Conservation (phyloP, 2,888 invertebrate genomes). For the Trissolcus brochymenae region DNA sequence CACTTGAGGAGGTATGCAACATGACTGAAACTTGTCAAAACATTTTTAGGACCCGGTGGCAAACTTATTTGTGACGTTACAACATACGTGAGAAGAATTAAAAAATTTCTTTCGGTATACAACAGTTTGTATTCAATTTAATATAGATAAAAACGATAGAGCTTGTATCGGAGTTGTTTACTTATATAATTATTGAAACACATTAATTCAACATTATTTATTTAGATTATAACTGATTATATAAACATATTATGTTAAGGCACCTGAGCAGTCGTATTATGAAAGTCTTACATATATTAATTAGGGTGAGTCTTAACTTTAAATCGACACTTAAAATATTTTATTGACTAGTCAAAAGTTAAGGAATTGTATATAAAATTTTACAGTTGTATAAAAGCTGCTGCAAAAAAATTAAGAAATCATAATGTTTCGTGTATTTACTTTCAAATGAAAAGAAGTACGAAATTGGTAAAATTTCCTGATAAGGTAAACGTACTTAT, state of each 20-base stretch:
- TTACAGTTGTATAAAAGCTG: too few species aligned
- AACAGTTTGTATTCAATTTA: constrained; percentile 21
- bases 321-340: too few species aligned
- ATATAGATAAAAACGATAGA: constrained; percentile 34
- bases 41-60: constrained; percentile 33
- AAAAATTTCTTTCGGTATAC: constrained; percentile 9
- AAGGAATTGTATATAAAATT: too few species aligned
- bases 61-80: constrained; percentile 37
- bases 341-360: too few species aligned
- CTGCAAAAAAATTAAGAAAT: too few species aligned
- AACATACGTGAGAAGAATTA: constrained; percentile 51
- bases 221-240: constrained; percentile 7
- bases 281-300: neutral
- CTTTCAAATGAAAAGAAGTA: too few species aligned
- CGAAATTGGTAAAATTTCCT: too few species aligned
- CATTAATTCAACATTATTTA: constrained; percentile 21
- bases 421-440: too few species aligned
- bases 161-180: constrained; percentile 6
- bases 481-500: too few species aligned
- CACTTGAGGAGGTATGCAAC: constrained; percentile 5
- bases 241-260: constrained; percentile 16
- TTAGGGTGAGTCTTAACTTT: too few species aligned
- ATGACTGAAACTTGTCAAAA: constrained; percentile 37
- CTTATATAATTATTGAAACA: constrained; percentile 45
- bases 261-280: neutral